Evolutionary conservation across 2,113 vertebrate species (phyloP).

Genomic region (Leucopternis melanops): DNA sequence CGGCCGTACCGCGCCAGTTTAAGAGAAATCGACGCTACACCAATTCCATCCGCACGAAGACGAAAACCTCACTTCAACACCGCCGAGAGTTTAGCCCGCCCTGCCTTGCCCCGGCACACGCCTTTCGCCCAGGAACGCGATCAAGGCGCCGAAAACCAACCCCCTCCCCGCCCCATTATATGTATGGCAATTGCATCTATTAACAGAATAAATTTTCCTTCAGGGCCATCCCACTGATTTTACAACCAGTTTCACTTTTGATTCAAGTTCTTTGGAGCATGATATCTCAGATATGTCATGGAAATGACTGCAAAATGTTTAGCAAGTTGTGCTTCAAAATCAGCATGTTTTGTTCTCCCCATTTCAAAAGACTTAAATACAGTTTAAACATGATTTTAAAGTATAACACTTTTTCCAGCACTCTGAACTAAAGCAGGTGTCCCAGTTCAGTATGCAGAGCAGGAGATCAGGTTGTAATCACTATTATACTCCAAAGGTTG

Average conservation of each 20-base stretch:
- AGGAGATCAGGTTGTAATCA: conserved; percentile 2
- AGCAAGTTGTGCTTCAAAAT: background rate
- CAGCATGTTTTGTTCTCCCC: background rate
- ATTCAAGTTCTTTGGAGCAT: background rate
- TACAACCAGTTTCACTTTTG: conserved; percentile 13
- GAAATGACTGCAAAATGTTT: background rate
- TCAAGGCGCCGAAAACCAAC: rapidly evolving
- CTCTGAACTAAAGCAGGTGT: background rate
- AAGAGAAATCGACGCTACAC: background rate
- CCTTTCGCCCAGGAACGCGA: background rate
- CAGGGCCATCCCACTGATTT: background rate
- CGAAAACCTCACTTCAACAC: rapidly evolving
- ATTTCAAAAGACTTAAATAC: background rate
- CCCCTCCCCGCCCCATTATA: background rate
- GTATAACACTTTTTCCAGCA: background rate
- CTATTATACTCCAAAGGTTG: conserved; percentile 17
- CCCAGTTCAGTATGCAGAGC: background rate
- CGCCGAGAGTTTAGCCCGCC: background rate
- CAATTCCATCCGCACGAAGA: background rate
- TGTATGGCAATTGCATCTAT: background rate
- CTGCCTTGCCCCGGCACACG: background rate
- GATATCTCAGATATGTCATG: background rate
- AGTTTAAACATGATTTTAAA: background rate
- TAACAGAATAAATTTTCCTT: background rate
- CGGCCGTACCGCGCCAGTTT: rapidly evolving